Percentiles rank a stretch among this genome's conserved stretches.
Evolutionary conservation across 2,888 invertebrate genomes (phyloP).

Genomic region (Psylliodes chrysocephalus): DNA sequence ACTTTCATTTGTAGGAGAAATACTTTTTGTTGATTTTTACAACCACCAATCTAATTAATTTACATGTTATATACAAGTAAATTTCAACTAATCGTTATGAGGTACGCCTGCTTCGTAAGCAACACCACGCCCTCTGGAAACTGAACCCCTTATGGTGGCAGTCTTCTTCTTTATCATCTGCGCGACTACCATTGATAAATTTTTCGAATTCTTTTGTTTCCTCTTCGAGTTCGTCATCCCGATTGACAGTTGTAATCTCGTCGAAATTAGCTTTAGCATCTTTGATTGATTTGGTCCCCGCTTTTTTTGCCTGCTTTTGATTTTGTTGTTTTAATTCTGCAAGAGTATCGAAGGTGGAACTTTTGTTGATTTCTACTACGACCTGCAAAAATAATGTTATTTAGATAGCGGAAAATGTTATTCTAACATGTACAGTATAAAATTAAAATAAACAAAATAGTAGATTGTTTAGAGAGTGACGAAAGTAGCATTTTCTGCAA

Average conservation of each 20-base stretch:
- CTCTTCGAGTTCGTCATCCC: constrained; percentile 41
- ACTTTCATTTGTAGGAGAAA: background rate
- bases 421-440: too few relatives aligned
- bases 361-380: constrained; percentile 61
- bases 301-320: constrained; percentile 20
- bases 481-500: too few relatives aligned
- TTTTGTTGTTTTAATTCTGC: constrained; percentile 27
- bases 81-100: constrained; percentile 40
- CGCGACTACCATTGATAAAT: constrained; percentile 28
- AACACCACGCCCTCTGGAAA: constrained; percentile 68
- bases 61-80: constrained; percentile 9
- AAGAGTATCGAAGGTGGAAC: constrained; percentile 1
- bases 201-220: constrained; percentile 34
- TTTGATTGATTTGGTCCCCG: constrained; percentile 24
- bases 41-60: background rate
- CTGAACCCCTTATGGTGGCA: constrained; percentile 62
- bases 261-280: constrained; percentile 51
- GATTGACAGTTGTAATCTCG: constrained; percentile 56
- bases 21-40: background rate
- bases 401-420: too few relatives aligned
- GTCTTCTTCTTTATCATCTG: constrained; percentile 34
- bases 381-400: constrained; percentile 52
- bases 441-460: too few relatives aligned
- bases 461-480: too few relatives aligned
- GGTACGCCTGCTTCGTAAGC: constrained; percentile 63